Base-by-base conservation (phyloP, 2,888 invertebrate species). In the Mythimna impura region DNA sequence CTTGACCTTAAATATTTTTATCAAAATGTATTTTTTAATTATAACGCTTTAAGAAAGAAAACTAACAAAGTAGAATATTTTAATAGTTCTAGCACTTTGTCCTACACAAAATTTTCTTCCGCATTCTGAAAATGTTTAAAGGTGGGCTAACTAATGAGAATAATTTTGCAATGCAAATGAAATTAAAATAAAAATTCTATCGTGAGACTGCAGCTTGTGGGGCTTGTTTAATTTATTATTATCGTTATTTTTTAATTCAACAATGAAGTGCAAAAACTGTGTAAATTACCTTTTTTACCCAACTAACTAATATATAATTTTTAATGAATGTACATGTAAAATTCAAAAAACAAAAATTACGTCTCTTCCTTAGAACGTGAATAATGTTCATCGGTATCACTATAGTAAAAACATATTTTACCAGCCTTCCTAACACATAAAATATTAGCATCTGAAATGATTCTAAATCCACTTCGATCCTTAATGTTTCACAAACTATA, bases 151-250 rank as follows among this genome's bases (percentile, higher is more conserved):
- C 25, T 34, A 62, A 14, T 2, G 36, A 20, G 6, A 69, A 63
- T 47, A 20, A 40, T 34, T 54, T 74, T 58, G 30, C 3, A n/a
- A 75, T 71, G 71, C 68, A 74, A 80, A 80, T 79, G 17, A 40
- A 47, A 62, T 57, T 61, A 47, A 12, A 66, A 66, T 10, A 62
- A 61, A 43, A 66, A 36, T 8, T 54, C 30, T 68, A 73, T 73
- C 36, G 22, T 61, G 20, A 47, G 64, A 52, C 17, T 73, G 22
- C 67, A 78, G 79, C 52, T 71, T 30, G 34, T 5, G 20, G 8
- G 3, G 17, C 14, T 22, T 55, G 14, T 55, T 47, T 55, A 20
- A 8, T 68, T 22, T 68, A 9, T 40, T 10, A 20, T 14, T 34
- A 10, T n/a, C 0, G 17, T 43, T 22, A 30, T 47, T 55, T 43